phyloP scores from a whole-genome alignment of 2,888 invertebrate genomes.

The Bibio marci region DNA sequence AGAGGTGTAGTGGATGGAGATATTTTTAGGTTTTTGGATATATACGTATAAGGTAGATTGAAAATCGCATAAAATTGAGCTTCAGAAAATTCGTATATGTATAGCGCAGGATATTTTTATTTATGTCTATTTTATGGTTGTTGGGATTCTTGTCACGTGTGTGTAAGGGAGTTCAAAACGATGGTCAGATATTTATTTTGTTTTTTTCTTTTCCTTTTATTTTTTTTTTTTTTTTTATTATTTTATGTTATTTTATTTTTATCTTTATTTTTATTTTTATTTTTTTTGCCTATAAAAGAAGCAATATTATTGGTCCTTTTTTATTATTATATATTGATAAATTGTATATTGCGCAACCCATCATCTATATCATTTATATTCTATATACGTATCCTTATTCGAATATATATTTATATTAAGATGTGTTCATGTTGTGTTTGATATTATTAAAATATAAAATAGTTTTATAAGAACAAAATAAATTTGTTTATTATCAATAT shows the following conservation, averaged over 20 bases:
- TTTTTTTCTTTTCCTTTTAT: neutral
- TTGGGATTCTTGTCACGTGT: conserved; percentile 1
- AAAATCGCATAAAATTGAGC: conserved; percentile 1
- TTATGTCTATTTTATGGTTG: neutral
- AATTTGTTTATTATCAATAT: no score
- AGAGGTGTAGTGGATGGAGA: no score
- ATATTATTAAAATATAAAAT: no score
- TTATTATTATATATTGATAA: no score
- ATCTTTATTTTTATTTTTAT: neutral
- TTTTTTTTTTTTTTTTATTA: neutral
- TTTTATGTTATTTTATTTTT: neutral
- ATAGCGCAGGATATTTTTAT: neutral
- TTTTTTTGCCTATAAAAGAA: neutral
- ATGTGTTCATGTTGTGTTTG: no score
- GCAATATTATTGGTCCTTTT: no score
- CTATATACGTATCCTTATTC: no score
- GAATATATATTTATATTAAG: no score
- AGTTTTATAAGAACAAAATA: no score
- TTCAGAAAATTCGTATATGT: neutral
- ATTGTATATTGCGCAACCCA: no score
- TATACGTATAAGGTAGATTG: neutral
- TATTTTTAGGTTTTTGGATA: no score
- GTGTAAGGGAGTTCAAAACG: neutral
- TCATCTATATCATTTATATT: no score
- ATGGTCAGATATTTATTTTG: neutral